Percentiles rank a stretch among this genome's conserved stretches.
Conservation (phyloP, 2,113 vertebrate species). For the Chionomys nivalis region DNA sequence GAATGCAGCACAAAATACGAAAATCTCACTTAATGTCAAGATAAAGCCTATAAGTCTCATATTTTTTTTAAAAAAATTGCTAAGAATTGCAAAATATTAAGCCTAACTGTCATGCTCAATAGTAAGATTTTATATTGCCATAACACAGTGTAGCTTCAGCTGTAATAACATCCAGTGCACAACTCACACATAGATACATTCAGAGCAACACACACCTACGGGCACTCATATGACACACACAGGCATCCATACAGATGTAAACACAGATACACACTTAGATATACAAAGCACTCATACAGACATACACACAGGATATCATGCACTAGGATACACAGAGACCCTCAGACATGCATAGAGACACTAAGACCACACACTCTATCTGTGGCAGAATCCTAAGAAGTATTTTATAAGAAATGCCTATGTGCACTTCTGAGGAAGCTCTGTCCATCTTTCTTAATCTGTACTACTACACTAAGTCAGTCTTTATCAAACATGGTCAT, state of each 20-base stretch:
- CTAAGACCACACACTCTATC: background rate
- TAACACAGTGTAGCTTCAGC: background rate
- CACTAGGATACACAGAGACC: too few relatives aligned
- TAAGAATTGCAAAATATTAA: constrained; percentile 21
- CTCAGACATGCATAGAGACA: background rate
- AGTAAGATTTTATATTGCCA: background rate
- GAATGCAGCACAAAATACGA: background rate
- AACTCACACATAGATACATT: background rate
- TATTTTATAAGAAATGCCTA: background rate
- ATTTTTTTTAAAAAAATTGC: background rate
- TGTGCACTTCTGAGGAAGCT: background rate
- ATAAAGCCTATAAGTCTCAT: background rate
- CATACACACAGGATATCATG: too few relatives aligned
- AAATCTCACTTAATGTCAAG: constrained; percentile 7
- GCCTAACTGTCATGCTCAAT: background rate
- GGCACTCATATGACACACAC: background rate
- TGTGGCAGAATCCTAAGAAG: background rate
- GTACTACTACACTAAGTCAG: background rate
- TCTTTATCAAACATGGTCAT: background rate
- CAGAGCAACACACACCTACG: background rate
- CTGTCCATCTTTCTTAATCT: background rate
- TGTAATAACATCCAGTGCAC: background rate
- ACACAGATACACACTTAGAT: background rate
- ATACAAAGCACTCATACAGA: background rate
- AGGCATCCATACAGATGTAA: background rate